Evolutionary conservation across 2,888 invertebrate genomes (phyloP).

Genomic region (Sepiola atlantica): DNA sequence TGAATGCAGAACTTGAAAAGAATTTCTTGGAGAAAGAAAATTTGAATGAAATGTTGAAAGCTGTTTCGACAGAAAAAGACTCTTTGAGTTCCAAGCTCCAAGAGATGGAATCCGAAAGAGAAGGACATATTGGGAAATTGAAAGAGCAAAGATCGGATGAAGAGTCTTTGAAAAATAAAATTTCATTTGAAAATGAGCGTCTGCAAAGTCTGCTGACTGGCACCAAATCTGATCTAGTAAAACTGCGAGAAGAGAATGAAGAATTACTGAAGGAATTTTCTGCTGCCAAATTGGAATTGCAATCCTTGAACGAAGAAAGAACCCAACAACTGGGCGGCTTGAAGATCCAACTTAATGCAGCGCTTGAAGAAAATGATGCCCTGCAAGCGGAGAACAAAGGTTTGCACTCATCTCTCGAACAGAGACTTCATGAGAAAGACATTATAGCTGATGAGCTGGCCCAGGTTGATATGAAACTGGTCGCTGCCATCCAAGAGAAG

Average conservation of each 20-base stretch:
- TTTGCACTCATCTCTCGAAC: neutral
- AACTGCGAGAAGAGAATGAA: constrained; percentile 42
- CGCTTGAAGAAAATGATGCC: constrained; percentile 15
- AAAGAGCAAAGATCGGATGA: constrained; percentile 51
- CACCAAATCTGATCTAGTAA: neutral
- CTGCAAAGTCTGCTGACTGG: constrained; percentile 46
- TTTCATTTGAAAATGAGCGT: constrained; percentile 52
- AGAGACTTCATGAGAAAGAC: constrained; percentile 20
- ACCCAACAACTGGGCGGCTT: neutral
- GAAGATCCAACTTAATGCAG: neutral
- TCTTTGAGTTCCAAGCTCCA: constrained; percentile 48
- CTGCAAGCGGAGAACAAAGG: constrained; percentile 35
- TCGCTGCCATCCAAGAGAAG: neutral
- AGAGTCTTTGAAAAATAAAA: constrained; percentile 50
- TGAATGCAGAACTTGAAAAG: constrained; percentile 43
- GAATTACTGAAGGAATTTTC: constrained; percentile 48
- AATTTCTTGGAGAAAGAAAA: constrained; percentile 35
- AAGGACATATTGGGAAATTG: constrained; percentile 52
- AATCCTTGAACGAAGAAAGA: constrained; percentile 47
- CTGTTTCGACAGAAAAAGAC: constrained; percentile 35
- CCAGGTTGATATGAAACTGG: constrained; percentile 37
- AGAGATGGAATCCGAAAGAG: neutral
- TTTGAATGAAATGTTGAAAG: constrained; percentile 45
- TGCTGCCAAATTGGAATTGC: constrained; percentile 41
- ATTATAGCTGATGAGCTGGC: constrained; percentile 32